Evolutionary conservation across 2,888 invertebrate species (phyloP).

Genomic region (Neoitamus cyanurus): DNA sequence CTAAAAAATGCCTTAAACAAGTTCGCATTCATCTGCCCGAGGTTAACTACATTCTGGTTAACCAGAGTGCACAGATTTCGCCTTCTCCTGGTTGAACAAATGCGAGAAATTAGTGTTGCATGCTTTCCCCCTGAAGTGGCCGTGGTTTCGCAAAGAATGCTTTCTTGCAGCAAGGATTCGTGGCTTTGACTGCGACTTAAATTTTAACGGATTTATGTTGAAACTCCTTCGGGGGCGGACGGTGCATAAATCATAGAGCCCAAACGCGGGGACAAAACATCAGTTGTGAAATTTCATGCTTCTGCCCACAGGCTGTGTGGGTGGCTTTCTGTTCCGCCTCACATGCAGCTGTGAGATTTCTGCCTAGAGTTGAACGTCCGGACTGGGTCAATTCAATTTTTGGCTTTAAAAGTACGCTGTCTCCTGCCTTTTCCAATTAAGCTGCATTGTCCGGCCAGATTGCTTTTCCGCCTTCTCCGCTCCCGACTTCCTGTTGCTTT

Average conservation of each 20-base stretch:
- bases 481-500: neutral
- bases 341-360: neutral
- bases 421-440: constrained; percentile 32
- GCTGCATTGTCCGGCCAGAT: constrained; percentile 33
- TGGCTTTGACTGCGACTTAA: constrained; percentile 5
- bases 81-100: neutral
- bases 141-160: neutral
- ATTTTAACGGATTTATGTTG: neutral
- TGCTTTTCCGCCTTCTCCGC: constrained; percentile 25
- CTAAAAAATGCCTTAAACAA: neutral
- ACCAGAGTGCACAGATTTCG: neutral
- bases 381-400: constrained; percentile 34
- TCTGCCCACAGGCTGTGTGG: neutral
- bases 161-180: neutral
- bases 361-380: neutral
- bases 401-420: constrained; percentile 14
- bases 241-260: neutral
- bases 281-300: constrained; percentile 21
- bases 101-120: neutral
- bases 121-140: neutral
- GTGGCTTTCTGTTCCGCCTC: neutral
- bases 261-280: neutral
- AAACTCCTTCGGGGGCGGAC: neutral
- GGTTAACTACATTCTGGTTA: neutral
- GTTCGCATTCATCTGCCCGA: neutral